Percentiles rank a stretch among this genome's conserved stretches.
These are phyloP conservation scores for Dolichallabes microphthalmus DNA, from an alignment of 2,113 vertebrate species.

Conservation along the genomic window DNA sequence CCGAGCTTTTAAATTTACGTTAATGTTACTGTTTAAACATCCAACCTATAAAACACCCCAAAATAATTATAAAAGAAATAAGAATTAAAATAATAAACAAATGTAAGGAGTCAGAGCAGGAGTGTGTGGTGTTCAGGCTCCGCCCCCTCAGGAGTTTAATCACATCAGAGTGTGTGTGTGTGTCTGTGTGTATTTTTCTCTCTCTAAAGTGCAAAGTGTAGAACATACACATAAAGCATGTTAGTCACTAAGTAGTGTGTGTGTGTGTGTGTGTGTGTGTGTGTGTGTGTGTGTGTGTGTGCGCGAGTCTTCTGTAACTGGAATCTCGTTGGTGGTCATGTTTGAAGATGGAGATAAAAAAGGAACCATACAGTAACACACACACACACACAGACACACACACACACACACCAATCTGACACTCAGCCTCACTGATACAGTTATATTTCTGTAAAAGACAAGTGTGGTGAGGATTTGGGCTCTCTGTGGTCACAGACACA, in stretches of 20 bases:
- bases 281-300: background rate
- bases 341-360: background rate
- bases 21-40: background rate
- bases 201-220: background rate
- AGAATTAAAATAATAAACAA: background rate
- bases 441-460: too few relatives aligned
- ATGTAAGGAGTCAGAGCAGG: too few relatives aligned
- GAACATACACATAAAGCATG: background rate
- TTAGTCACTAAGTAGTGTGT: background rate
- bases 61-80: background rate
- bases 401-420: too few relatives aligned
- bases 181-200: background rate
- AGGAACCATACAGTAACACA: background rate
- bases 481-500: too few relatives aligned
- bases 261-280: background rate
- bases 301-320: background rate
- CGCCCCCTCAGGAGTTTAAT: too few relatives aligned
- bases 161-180: too few relatives aligned
- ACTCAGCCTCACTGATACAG: too few relatives aligned
- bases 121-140: too few relatives aligned
- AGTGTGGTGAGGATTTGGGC: too few relatives aligned
- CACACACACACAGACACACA: too few relatives aligned
- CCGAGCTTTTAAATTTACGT: background rate
- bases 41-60: background rate
- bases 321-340: background rate